Evolutionary conservation across 2,113 vertebrate species (phyloP).

Genomic region (Amazona vittata): DNA sequence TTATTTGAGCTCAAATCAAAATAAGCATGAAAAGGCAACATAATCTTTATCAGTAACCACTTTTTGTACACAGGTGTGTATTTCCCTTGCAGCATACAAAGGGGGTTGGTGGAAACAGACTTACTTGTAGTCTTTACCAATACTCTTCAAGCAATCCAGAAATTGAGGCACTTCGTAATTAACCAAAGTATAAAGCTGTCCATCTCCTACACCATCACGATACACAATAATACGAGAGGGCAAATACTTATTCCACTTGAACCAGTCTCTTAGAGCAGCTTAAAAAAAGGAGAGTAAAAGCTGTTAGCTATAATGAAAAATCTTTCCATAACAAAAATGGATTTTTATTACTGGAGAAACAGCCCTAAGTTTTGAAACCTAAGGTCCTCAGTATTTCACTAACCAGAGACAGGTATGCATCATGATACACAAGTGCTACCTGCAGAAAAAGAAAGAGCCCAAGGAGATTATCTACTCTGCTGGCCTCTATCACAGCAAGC

Average conservation of each 20-base stretch:
- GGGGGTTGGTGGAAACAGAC: neutral
- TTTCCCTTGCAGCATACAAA: neutral
- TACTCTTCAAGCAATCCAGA: constrained; percentile 83
- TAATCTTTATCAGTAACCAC: neutral
- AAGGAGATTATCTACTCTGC: neutral
- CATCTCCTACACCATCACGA: constrained; percentile 93
- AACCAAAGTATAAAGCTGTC: constrained; percentile 87
- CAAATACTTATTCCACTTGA: constrained; percentile 81
- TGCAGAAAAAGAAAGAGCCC: neutral
- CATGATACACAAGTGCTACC: rapidly evolving
- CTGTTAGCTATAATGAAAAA: neutral
- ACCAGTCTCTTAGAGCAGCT: constrained; percentile 87
- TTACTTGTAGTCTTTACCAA: constrained; percentile 86
- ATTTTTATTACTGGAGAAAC: neutral
- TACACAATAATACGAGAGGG: constrained; percentile 92
- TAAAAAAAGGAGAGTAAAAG: neutral
- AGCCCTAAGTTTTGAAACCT: neutral
- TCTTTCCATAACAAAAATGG: neutral
- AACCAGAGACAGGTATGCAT: neutral
- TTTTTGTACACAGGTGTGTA: neutral
- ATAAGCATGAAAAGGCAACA: neutral
- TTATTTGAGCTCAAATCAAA: neutral
- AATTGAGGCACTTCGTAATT: constrained; percentile 91
- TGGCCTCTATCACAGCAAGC: neutral
- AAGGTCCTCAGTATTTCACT: neutral